Conservation (phyloP, 2,888 invertebrate genomes). For the Macrosiphum euphorbiae region DNA sequence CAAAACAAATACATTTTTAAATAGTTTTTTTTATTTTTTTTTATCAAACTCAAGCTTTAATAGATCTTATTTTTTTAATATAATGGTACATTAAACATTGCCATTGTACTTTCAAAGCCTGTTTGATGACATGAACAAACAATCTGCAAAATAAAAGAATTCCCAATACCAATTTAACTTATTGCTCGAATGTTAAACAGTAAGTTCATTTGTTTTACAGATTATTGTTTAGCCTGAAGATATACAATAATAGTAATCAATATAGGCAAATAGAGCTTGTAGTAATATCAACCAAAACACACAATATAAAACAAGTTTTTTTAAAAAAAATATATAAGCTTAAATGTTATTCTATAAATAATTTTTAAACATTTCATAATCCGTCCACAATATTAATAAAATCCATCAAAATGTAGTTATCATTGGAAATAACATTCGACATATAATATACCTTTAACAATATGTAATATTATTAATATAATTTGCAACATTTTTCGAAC, state of each 20-base stretch:
- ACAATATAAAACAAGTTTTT: background rate
- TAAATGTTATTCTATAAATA: background rate
- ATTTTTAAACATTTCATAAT: background rate
- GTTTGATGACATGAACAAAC: background rate
- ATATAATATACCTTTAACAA: background rate
- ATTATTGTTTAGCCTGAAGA: background rate
- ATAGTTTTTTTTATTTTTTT: background rate
- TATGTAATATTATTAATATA: background rate
- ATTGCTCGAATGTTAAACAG: background rate
- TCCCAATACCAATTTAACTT: background rate
- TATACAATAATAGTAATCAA: background rate
- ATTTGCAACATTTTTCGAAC: background rate
- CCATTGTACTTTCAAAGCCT: background rate
- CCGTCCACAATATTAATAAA: background rate
- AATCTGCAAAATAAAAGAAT: background rate
- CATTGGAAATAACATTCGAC: background rate
- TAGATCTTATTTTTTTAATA: background rate
- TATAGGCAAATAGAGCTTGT: background rate
- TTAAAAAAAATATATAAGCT: background rate
- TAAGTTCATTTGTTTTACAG: background rate
- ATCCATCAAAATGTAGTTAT: background rate
- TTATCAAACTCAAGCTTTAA: background rate
- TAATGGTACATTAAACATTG: background rate
- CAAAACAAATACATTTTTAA: background rate
- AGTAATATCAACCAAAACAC: background rate